Conservation (phyloP, 2,888 invertebrate species). For the Agrochola lychnidis region DNA sequence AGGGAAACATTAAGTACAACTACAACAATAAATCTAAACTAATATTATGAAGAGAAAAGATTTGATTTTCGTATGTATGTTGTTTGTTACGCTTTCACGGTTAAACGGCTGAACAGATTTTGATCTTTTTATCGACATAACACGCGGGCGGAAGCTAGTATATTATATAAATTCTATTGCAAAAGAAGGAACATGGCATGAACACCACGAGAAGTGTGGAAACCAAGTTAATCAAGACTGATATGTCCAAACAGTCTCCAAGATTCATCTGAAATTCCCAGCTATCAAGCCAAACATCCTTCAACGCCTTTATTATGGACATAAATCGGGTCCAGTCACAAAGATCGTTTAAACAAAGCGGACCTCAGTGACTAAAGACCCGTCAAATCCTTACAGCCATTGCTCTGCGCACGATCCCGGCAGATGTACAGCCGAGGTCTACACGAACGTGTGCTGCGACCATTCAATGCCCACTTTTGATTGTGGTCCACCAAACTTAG, state of each 20-base stretch:
- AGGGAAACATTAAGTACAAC: neutral
- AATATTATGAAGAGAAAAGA: too few species aligned
- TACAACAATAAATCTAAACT: neutral
- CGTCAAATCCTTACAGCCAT: slow-evolving; percentile 86
- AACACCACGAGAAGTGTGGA: too few species aligned
- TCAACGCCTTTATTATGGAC: slow-evolving; percentile 64
- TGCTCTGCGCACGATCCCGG: slow-evolving; percentile 84
- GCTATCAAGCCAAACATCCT: slow-evolving; percentile 55
- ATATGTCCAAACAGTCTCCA: neutral
- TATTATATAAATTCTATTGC: neutral
- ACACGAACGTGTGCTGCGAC: slow-evolving; percentile 54
- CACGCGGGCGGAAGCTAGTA: too few species aligned
- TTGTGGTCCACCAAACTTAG: slow-evolving; percentile 71
- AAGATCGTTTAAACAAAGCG: slow-evolving; percentile 84
- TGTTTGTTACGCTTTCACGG: too few species aligned
- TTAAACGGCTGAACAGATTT: too few species aligned
- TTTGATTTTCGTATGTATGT: too few species aligned
- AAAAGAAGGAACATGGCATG: neutral
- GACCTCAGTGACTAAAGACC: slow-evolving; percentile 82
- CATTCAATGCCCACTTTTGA: slow-evolving; percentile 81
- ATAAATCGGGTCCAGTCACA: slow-evolving; percentile 70
- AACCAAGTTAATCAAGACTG: neutral
- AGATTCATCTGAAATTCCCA: slow-evolving; percentile 21
- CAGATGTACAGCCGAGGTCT: slow-evolving; percentile 81
- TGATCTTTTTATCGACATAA: too few species aligned